Base-by-base conservation (phyloP, 2,797 vertebrate genomes). In the Cirrhinus mrigala region DNA sequence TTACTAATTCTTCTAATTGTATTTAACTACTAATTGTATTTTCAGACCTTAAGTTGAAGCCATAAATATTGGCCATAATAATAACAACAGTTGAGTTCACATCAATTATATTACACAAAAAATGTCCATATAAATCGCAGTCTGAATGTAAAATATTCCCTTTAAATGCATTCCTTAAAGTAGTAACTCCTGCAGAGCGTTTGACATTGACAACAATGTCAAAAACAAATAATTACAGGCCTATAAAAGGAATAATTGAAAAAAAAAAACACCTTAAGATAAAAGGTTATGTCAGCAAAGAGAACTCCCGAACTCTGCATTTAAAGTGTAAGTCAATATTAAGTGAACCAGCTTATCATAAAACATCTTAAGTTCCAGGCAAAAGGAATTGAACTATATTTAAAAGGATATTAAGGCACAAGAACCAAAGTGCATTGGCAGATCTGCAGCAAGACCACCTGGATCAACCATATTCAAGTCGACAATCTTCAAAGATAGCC, bases 181-280 rank as follows among this genome's bases (percentile, higher is more conserved):
- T 69, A 46, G 24, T 66, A 68, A 81, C 62, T 12, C 40, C 62
- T 29, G 79, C 79, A 44, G 62, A 81, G 18, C n/a, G 4, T 81
- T 58, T 73, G 50, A 37, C 66, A 71, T 82, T 82, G 44, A 81
- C 7, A 69, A 15, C 44, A 74, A 24, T 15, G 0, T 66, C 12
- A 27, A 16, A 66, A 18, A 29, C 0, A 33, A 33, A 33, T 33
- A 2, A 33, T 33, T 33, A 33, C 33, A 33, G 33, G 33, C 33
- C 33, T 33, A 33, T 33, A 3, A 33, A 33, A 33, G 33, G 33
- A 33, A 33, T 33, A 33, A 33, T 29, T 6, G 5, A n/a, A n/a
- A n/a, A n/a, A n/a, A 29, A 64, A 16, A 24, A 27, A 27, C 24
- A 8, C n/a, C n/a, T n/a, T 66, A 18, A 33, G 27, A 18, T 3